Evolutionary conservation across 2,888 invertebrate species (phyloP).

Genomic region (Syrista parreyssii): DNA sequence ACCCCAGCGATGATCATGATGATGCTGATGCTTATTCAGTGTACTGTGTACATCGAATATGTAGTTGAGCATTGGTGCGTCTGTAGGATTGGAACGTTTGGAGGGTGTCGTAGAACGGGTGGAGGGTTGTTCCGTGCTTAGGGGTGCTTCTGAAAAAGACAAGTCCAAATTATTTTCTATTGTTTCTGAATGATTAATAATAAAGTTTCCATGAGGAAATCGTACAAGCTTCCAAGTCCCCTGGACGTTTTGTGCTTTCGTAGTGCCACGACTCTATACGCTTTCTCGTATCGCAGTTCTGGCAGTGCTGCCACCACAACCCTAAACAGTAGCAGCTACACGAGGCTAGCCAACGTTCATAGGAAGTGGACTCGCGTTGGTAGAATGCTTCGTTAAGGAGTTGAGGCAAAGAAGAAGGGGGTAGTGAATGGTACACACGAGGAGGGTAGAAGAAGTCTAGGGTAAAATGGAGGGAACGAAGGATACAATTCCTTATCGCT

Average conservation of each 20-base stretch:
- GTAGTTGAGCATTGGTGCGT: conserved; percentile 79
- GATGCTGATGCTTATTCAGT: conserved; percentile 78
- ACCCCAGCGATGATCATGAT: conserved; percentile 73
- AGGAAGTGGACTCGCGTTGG: conserved; percentile 6
- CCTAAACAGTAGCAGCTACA: background rate
- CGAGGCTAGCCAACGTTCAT: background rate
- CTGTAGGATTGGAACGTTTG: conserved; percentile 64
- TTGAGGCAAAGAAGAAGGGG: conserved; percentile 6
- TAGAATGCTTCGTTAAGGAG: conserved; percentile 34
- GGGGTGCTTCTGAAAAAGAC: conserved; percentile 42
- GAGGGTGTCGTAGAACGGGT: conserved; percentile 46
- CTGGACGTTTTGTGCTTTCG: too few species aligned
- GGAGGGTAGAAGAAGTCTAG: background rate
- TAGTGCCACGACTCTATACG: too few species aligned
- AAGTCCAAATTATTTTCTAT: background rate
- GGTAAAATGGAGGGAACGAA: conserved; percentile 5
- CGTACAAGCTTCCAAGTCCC: background rate
- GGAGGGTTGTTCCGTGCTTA: conserved; percentile 31
- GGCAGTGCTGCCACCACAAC: background rate
- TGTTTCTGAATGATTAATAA: background rate
- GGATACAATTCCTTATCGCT: conserved; percentile 19
- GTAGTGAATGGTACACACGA: background rate
- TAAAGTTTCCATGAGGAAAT: background rate
- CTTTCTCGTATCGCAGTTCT: background rate
- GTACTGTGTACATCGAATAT: conserved; percentile 79